phyloP scores from a whole-genome alignment of 2,113 vertebrate species.

The Saguinus midas region DNA sequence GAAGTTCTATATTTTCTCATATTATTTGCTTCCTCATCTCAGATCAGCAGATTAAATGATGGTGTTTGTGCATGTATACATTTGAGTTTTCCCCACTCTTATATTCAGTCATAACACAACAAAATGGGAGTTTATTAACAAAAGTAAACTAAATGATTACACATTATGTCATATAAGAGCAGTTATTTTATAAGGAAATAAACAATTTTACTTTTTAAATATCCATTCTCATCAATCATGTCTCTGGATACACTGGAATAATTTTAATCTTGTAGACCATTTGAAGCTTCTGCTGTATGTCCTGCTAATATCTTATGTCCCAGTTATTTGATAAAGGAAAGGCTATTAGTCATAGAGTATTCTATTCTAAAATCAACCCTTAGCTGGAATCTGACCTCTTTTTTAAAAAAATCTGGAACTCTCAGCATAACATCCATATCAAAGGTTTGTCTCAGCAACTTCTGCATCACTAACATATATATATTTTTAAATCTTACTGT shows the following conservation, averaged over 20 bases:
- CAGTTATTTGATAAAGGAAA: conserved; percentile 21
- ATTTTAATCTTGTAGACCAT: background rate
- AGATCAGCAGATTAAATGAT: background rate
- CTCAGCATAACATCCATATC: background rate
- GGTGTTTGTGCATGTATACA: no score
- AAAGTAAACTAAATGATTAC: background rate
- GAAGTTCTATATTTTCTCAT: background rate
- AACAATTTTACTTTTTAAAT: background rate
- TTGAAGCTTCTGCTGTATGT: background rate
- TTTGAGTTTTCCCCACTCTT: background rate
- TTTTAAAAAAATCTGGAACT: background rate
- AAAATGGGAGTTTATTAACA: background rate
- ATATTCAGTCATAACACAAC: background rate
- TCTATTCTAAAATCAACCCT: background rate
- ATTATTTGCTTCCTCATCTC: background rate
- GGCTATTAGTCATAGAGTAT: background rate
- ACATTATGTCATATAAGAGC: background rate
- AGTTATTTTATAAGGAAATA: background rate
- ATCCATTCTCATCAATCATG: background rate
- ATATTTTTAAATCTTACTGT: background rate
- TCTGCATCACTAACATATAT: background rate
- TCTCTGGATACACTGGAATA: background rate
- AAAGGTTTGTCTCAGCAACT: background rate
- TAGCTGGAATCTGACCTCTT: background rate
- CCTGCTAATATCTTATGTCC: background rate